phyloP scores from a whole-genome alignment of 2,797 vertebrate species.

The Muraenolepis orangiensis region DNA sequence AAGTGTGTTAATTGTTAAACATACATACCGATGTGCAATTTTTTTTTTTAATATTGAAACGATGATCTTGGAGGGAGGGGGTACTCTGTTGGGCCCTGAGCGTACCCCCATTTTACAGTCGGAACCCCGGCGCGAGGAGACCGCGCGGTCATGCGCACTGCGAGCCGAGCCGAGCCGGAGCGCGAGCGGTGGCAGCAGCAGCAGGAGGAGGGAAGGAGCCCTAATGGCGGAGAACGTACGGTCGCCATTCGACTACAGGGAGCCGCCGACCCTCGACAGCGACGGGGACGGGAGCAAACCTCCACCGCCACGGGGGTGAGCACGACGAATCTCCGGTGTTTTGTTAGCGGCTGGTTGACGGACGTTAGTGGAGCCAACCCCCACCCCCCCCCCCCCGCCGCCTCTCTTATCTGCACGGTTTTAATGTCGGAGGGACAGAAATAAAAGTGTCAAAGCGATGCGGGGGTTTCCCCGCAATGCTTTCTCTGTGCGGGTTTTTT shows the following conservation, averaged over 20 bases:
- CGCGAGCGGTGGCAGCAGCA: slow-evolving; percentile 50
- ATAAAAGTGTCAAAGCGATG: not conserved
- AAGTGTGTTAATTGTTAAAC: not conserved
- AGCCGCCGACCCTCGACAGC: slow-evolving; percentile 82
- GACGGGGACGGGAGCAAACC: slow-evolving; percentile 81
- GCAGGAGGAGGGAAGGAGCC: slow-evolving; percentile 53
- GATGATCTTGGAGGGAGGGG: too few species aligned
- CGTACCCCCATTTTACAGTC: slow-evolving; percentile 61
- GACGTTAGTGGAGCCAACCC: not conserved
- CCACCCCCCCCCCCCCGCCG: not conserved
- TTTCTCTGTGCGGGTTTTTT: too few species aligned
- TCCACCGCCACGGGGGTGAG: slow-evolving; percentile 76
- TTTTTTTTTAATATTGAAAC: too few species aligned
- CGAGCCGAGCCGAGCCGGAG: slow-evolving; percentile 35
- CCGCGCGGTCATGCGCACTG: slow-evolving; percentile 71
- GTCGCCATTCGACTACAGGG: slow-evolving; percentile 83
- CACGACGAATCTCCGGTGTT: not conserved
- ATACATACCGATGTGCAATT: too few species aligned
- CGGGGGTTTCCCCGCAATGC: not conserved
- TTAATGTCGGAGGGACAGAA: not conserved
- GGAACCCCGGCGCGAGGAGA: slow-evolving; percentile 56
- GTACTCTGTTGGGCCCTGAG: too few species aligned
- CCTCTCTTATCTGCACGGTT: not conserved
- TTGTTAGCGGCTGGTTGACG: too few species aligned
- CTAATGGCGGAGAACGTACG: slow-evolving; percentile 84